These are phyloP conservation scores for Cheirogaleus major DNA, from an alignment of 2,797 vertebrate genomes.

Conservation along the genomic window DNA sequence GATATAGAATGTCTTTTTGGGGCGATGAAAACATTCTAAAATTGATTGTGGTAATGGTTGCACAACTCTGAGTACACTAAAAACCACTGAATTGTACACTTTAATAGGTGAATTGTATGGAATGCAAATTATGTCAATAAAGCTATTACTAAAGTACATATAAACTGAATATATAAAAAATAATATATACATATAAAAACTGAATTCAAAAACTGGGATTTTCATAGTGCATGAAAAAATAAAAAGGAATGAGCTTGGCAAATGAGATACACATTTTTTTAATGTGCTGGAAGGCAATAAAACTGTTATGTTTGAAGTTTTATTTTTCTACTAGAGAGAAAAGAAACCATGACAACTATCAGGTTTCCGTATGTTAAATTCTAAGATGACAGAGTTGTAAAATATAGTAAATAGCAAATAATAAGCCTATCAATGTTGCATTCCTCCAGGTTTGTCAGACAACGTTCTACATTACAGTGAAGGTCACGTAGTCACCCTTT, in stretches of 20 bases:
- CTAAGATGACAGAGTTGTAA: not conserved
- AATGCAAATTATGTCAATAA: not conserved
- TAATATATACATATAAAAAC: not conserved
- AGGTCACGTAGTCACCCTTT: not conserved
- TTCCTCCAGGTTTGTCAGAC: not conserved
- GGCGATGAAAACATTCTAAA: not conserved
- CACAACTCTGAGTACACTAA: not conserved
- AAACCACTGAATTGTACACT: not conserved
- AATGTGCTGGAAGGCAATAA: not conserved
- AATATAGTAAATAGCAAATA: not conserved
- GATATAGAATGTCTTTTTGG: not conserved
- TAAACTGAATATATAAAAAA: not conserved
- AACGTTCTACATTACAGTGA: not conserved
- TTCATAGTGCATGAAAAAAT: not conserved
- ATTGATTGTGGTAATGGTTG: not conserved
- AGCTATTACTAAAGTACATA: not conserved
- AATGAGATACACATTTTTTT: not conserved
- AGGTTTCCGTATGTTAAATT: not conserved
- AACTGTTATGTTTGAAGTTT: not conserved
- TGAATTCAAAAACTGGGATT: not conserved
- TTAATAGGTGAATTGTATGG: not conserved
- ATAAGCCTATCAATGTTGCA: not conserved
- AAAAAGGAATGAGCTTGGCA: not conserved
- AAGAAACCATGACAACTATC: not conserved
- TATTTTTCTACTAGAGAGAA: not conserved